Evolutionary conservation across 2,113 vertebrate species (phyloP).

Genomic region (Pedetes capensis): DNA sequence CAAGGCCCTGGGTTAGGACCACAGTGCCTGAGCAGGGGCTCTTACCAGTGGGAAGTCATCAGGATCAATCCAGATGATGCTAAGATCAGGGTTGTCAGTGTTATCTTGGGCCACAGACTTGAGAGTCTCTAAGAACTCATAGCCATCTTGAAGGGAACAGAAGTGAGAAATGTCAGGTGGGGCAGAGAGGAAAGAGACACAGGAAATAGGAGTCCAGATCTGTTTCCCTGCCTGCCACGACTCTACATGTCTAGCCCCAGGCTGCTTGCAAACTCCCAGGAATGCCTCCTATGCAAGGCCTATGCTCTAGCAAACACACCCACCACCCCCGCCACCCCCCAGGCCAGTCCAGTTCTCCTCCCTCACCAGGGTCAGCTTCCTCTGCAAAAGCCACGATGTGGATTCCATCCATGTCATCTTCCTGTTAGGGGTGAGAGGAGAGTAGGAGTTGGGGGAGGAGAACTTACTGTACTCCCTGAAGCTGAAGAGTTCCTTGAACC

Average conservation of each 20-base stretch:
- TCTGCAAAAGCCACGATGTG: conserved; percentile 97
- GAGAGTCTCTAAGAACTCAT: conserved; percentile 92
- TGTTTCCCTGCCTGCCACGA: neutral
- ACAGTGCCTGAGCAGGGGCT: neutral
- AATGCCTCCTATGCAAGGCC: neutral
- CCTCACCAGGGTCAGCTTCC: conserved; percentile 91
- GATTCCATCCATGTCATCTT: conserved; percentile 92
- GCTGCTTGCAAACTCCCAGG: neutral
- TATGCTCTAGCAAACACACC: neutral
- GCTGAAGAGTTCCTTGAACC: neutral
- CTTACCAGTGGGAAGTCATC: conserved; percentile 94
- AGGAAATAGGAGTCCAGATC: neutral
- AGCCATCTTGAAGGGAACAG: conserved; percentile 86
- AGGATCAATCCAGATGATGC: conserved; percentile 96
- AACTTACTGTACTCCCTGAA: neutral
- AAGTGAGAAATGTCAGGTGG: neutral
- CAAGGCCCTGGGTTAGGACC: neutral
- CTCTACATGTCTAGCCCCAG: neutral
- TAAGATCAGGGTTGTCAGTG: conserved; percentile 92
- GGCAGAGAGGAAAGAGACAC: neutral
- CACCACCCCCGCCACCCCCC: neutral
- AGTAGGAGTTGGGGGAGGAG: neutral
- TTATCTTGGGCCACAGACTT: conserved; percentile 95
- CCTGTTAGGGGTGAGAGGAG: conserved; percentile 78
- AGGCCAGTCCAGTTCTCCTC: neutral